These are phyloP conservation scores for Borostomias antarcticus DNA, from an alignment of 2,797 vertebrate species.

Conservation along the genomic window DNA sequence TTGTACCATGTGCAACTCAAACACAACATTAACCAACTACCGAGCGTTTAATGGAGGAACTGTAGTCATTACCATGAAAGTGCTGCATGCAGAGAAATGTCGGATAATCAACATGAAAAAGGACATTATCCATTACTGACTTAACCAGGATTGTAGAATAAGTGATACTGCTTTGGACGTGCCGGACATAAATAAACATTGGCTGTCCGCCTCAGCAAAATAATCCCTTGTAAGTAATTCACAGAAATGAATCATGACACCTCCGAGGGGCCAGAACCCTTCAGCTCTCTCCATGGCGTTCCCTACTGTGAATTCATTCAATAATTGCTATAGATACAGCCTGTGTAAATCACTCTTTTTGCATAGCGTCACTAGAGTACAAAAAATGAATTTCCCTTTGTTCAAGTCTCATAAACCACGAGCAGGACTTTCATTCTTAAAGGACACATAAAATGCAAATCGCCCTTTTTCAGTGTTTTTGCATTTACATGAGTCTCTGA, in stretches of 20 bases:
- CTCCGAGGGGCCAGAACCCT: slow-evolving; percentile 12
- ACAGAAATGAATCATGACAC: slow-evolving; percentile 29
- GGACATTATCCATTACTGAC: background rate
- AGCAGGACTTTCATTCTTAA: too few species aligned
- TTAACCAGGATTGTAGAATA: slow-evolving; percentile 4
- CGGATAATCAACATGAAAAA: too few species aligned
- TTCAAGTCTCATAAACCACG: too few species aligned
- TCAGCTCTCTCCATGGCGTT: slow-evolving; percentile 25
- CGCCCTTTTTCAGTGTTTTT: too few species aligned
- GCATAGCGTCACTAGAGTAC: background rate
- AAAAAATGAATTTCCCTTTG: too few species aligned
- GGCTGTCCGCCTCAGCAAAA: slow-evolving; percentile 18
- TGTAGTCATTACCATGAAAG: too few species aligned
- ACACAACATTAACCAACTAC: too few species aligned
- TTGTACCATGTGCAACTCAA: too few species aligned
- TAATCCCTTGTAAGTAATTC: slow-evolving; percentile 44
- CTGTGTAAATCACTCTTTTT: slow-evolving; percentile 10
- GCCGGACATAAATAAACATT: slow-evolving; percentile 27
- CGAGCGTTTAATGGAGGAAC: too few species aligned
- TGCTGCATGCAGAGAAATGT: too few species aligned
- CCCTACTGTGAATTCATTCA: slow-evolving; percentile 10
- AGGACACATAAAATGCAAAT: too few species aligned
- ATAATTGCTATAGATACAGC: slow-evolving; percentile 29
- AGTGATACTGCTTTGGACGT: slow-evolving; percentile 30
- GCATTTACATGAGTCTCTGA: too few species aligned